Conservation (phyloP, 2,888 invertebrate species). For the Latrodectus elegans region DNA sequence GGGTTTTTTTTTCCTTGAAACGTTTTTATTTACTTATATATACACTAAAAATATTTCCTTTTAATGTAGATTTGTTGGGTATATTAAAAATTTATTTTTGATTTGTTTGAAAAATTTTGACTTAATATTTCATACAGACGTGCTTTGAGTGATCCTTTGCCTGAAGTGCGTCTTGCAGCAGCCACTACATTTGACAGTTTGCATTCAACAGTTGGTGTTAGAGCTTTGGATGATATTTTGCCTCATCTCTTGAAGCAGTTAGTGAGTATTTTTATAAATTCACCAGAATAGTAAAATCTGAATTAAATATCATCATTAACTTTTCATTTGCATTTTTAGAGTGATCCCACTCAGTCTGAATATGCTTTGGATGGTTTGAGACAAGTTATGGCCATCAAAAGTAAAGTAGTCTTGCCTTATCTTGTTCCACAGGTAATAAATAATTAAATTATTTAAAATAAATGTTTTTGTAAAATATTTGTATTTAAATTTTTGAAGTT, state of each 20-base stretch:
- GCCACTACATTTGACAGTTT: constrained; percentile 97
- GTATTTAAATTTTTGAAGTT: not conserved
- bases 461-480: not conserved
- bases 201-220: constrained; percentile 92
- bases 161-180: constrained; percentile 93
- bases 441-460: not conserved
- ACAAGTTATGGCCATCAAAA: constrained; percentile 98
- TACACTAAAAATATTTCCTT: too few relatives aligned
- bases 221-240: constrained; percentile 96
- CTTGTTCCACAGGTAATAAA: constrained; percentile 83
- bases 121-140: constrained; percentile 77
- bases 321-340: constrained; percentile 75
- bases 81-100: too few relatives aligned
- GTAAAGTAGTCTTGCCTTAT: constrained; percentile 95
- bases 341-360: constrained; percentile 86
- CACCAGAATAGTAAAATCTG: not conserved
- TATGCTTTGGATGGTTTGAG: constrained; percentile 94
- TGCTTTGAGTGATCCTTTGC: constrained; percentile 93
- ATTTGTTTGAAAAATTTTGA: too few relatives aligned
- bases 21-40: too few relatives aligned
- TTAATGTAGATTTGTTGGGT: too few relatives aligned
- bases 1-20: too few relatives aligned
- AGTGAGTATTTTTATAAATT: constrained; percentile 74
- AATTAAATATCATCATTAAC: not conserved
- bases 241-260: constrained; percentile 89